A percentile compares a stretch with the other conserved stretches of the same genome.
These are phyloP conservation scores for Rhincodon typus DNA, from an alignment of 2,797 vertebrate genomes.

Conservation along the genomic window DNA sequence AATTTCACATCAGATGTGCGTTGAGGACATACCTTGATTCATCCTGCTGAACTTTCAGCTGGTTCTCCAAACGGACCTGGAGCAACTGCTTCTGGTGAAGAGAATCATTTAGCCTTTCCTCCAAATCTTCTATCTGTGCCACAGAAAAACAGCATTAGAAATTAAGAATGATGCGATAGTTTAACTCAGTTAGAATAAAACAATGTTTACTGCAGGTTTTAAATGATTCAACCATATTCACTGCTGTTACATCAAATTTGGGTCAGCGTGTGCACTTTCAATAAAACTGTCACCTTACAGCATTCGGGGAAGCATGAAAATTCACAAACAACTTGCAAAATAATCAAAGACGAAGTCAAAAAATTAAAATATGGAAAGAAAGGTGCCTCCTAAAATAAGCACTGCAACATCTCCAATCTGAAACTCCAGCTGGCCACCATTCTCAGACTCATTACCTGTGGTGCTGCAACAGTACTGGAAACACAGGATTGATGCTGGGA, in stretches of 20 bases:
- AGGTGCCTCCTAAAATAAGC: neutral
- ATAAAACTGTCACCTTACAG: neutral
- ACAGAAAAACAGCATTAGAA: neutral
- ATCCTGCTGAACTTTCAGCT: constrained; percentile 82
- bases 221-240: neutral
- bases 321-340: neutral
- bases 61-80: constrained; percentile 77
- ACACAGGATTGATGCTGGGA: too few relatives aligned
- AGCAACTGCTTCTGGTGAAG: constrained; percentile 87
- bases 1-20: neutral
- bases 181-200: neutral
- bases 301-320: too few relatives aligned
- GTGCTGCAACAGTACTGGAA: neutral
- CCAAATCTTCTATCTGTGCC: constrained; percentile 78
- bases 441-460: neutral
- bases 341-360: neutral
- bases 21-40: constrained; percentile 71
- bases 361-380: neutral
- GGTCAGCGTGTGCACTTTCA: neutral
- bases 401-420: neutral
- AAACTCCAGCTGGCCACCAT: neutral
- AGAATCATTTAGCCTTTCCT: constrained; percentile 86
- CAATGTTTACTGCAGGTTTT: neutral
- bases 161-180: neutral
- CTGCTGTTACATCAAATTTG: neutral